A percentile compares a stretch with the other conserved stretches of the same genome.
phyloP scores from a whole-genome alignment of 2,113 vertebrate species.

The Hymenochirus boettgeri region DNA sequence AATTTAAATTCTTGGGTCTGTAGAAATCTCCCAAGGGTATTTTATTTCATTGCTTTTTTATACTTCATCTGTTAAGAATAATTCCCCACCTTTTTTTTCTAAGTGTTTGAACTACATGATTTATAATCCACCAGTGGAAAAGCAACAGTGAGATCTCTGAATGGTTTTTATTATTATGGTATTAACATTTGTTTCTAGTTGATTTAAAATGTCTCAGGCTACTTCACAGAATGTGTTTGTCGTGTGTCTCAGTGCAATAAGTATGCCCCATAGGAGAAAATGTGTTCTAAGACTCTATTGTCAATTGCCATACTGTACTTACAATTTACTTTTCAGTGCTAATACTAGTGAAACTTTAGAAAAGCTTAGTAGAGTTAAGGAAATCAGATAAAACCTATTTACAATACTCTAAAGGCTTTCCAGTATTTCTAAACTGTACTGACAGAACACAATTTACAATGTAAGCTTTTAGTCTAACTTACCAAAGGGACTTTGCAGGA shows the following conservation, averaged over 20 bases:
- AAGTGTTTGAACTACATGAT: not conserved
- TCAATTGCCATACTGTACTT: too few relatives aligned
- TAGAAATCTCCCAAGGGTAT: not conserved
- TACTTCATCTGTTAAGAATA: not conserved
- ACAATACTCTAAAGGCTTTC: too few relatives aligned
- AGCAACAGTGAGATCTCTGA: not conserved
- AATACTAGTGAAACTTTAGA: too few relatives aligned
- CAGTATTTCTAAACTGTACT: too few relatives aligned
- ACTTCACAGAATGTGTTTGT: not conserved
- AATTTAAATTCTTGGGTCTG: not conserved
- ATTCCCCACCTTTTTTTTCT: not conserved
- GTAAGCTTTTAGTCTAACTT: too few relatives aligned
- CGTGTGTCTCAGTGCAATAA: not conserved
- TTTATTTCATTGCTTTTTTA: not conserved
- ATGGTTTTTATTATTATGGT: not conserved
- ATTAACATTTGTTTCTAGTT: slow-evolving; percentile 1
- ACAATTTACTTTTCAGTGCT: too few relatives aligned
- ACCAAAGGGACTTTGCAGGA: too few relatives aligned
- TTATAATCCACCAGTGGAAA: not conserved
- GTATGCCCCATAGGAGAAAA: too few relatives aligned
- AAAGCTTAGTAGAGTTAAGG: too few relatives aligned
- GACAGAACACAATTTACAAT: too few relatives aligned
- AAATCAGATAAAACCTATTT: too few relatives aligned
- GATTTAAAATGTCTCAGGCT: not conserved
- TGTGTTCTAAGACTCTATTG: too few relatives aligned